Percentiles rank a stretch among this genome's conserved stretches.
These are phyloP conservation scores for Campoplex capitator DNA, from an alignment of 2,888 invertebrate genomes.

Conservation along the genomic window DNA sequence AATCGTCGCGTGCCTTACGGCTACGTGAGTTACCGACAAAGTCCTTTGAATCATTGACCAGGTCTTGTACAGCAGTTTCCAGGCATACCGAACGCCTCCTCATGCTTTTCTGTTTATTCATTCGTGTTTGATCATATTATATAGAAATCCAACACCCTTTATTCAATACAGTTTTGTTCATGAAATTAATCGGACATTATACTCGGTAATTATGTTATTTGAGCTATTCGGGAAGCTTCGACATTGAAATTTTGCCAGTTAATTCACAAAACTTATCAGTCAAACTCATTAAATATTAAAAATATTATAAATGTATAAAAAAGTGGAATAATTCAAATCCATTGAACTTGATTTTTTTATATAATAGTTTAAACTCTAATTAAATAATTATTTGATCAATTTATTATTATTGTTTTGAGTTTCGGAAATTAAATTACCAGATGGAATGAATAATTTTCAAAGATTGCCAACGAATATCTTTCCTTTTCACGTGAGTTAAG, in stretches of 20 bases:
- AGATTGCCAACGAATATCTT: not conserved
- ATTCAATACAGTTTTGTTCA: not conserved
- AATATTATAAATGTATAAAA: not conserved
- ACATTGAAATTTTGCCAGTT: not conserved
- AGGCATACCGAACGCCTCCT: not conserved
- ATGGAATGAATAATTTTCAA: not conserved
- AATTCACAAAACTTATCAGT: not conserved
- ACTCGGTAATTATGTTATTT: not conserved
- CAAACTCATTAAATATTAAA: not conserved
- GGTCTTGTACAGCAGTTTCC: slow-evolving; percentile 43
- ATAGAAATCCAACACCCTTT: not conserved
- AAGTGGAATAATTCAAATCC: not conserved
- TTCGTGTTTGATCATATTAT: not conserved
- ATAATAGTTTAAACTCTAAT: not conserved
- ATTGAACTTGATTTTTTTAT: not conserved
- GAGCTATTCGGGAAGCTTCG: not conserved
- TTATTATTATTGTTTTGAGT: too few species aligned
- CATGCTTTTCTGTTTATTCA: slow-evolving; percentile 21
- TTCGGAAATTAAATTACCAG: not conserved
- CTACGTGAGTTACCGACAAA: slow-evolving; percentile 65
- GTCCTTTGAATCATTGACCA: slow-evolving; percentile 72
- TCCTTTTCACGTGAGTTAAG: not conserved
- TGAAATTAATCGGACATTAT: not conserved
- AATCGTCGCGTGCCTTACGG: slow-evolving; percentile 73
- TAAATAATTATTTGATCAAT: too few species aligned